Conservation (phyloP, 2,113 vertebrate species). For the Shinisaurus crocodilurus region DNA sequence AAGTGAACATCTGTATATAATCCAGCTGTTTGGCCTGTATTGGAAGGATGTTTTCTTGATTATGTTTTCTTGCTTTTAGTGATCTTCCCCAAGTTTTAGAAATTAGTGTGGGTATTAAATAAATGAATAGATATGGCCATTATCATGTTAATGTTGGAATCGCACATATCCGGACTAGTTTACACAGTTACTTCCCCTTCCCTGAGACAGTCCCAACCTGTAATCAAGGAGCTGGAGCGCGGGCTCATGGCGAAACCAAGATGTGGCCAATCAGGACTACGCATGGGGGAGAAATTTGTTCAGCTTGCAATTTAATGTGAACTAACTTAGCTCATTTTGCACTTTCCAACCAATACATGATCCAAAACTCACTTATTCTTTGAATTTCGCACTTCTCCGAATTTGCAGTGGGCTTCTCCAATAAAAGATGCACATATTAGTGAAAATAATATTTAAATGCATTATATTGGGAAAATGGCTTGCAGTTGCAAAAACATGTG, state of each 20-base stretch:
- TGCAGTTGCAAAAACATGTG: too few relatives aligned
- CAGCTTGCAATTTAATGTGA: too few relatives aligned
- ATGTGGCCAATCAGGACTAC: too few relatives aligned
- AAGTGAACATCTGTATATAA: neutral
- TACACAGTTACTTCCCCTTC: neutral
- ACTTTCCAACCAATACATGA: too few relatives aligned
- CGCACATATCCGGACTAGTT: neutral
- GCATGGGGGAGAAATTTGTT: too few relatives aligned
- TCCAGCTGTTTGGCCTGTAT: neutral
- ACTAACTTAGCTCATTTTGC: too few relatives aligned
- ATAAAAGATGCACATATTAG: too few relatives aligned
- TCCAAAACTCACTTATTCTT: too few relatives aligned
- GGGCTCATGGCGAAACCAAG: neutral
- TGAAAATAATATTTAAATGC: too few relatives aligned
- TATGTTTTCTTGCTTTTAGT: neutral
- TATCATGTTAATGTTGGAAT: neutral
- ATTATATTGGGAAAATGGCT: too few relatives aligned
- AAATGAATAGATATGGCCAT: neutral
- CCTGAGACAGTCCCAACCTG: neutral
- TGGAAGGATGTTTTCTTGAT: neutral
- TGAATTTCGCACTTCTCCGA: too few relatives aligned
- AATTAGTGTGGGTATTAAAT: neutral
- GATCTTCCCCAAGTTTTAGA: neutral
- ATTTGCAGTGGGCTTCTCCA: too few relatives aligned
- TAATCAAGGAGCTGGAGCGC: neutral